A percentile compares a stretch with the other conserved stretches of the same genome.
These are phyloP conservation scores for Aphelenchoides bicaudatus DNA, from an alignment of 2,888 invertebrate species.

Conservation along the genomic window DNA sequence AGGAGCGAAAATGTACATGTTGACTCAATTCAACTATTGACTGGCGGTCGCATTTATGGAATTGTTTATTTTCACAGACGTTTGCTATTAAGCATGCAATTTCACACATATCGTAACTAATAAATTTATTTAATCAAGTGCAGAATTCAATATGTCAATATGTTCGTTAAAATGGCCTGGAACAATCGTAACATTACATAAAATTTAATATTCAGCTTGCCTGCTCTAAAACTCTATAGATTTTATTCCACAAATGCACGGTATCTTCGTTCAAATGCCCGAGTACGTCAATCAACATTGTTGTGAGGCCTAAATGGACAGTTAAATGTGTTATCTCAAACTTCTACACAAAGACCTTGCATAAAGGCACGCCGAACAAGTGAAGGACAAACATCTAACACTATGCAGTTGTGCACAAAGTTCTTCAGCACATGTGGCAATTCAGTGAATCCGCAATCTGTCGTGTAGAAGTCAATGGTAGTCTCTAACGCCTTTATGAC, in stretches of 20 bases:
- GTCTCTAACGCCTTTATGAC: slow-evolving; percentile 48
- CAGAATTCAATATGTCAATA: slow-evolving; percentile 15
- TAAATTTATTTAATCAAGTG: no score
- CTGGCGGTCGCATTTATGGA: no score
- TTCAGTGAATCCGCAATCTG: slow-evolving; percentile 39
- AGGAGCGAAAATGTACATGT: no score
- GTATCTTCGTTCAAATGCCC: slow-evolving; percentile 39
- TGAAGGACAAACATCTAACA: slow-evolving; percentile 54
- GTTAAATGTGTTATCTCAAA: no score
- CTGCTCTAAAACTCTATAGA: slow-evolving; percentile 57
- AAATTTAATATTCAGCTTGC: slow-evolving; percentile 25
- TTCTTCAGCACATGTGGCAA: slow-evolving; percentile 42
- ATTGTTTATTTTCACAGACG: no score
- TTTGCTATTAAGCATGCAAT: no score
- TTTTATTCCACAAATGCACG: slow-evolving; percentile 50
- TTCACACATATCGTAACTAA: no score
- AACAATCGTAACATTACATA: slow-evolving; percentile 12
- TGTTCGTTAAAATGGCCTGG: slow-evolving; percentile 21
- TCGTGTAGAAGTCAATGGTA: slow-evolving; percentile 44
- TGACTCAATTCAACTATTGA: no score
- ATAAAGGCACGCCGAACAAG: slow-evolving; percentile 52
- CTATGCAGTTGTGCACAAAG: slow-evolving; percentile 45
- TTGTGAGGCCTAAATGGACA: slow-evolving; percentile 42
- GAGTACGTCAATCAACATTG: slow-evolving; percentile 41
- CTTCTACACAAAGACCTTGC: slow-evolving; percentile 46